These are phyloP conservation scores for Scaptomyza parva DNA, from an alignment of 2,888 invertebrate genomes.

Conservation along the genomic window DNA sequence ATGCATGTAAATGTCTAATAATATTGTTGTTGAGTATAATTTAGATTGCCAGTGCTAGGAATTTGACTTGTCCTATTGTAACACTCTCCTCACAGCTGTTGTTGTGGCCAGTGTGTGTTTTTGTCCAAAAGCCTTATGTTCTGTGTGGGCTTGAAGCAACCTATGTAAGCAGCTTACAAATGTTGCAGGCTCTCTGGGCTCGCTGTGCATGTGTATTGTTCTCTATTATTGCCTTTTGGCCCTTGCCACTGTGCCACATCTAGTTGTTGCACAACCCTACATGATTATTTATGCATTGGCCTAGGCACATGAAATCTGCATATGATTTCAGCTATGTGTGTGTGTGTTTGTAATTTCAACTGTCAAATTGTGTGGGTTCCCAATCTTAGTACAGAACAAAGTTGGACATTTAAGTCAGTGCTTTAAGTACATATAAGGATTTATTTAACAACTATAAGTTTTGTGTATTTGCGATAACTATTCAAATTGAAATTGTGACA, in stretches of 20 bases:
- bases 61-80: slow-evolving; percentile 27
- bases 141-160: slow-evolving; percentile 22
- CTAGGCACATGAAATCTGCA: slow-evolving; percentile 50
- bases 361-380: slow-evolving; percentile 28
- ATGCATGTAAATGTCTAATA: slow-evolving; percentile 2
- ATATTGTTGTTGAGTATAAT: slow-evolving; percentile 37
- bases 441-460: slow-evolving; percentile 28
- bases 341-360: slow-evolving; percentile 32
- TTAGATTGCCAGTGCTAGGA: slow-evolving; percentile 7
- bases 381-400: slow-evolving; percentile 11
- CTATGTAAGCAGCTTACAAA: slow-evolving; percentile 57
- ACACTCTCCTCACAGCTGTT: slow-evolving; percentile 12
- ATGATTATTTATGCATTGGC: slow-evolving; percentile 72
- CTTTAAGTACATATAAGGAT: slow-evolving; percentile 34
- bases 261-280: slow-evolving; percentile 18
- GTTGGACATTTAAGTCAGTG: slow-evolving; percentile 39
- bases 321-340: slow-evolving; percentile 20
- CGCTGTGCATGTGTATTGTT: slow-evolving; percentile 1
- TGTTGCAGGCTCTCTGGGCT: slow-evolving; percentile 25
- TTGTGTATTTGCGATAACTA: slow-evolving; percentile 18
- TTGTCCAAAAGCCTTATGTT: slow-evolving; percentile 10
- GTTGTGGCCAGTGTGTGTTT: slow-evolving; percentile 11
- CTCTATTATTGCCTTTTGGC: slow-evolving; percentile 5
- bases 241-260: slow-evolving; percentile 6
- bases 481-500: slow-evolving; percentile 21